These are phyloP conservation scores for Enteromius unitaeniatus DNA, from an alignment of 2,797 vertebrate species.

Conservation along the genomic window DNA sequence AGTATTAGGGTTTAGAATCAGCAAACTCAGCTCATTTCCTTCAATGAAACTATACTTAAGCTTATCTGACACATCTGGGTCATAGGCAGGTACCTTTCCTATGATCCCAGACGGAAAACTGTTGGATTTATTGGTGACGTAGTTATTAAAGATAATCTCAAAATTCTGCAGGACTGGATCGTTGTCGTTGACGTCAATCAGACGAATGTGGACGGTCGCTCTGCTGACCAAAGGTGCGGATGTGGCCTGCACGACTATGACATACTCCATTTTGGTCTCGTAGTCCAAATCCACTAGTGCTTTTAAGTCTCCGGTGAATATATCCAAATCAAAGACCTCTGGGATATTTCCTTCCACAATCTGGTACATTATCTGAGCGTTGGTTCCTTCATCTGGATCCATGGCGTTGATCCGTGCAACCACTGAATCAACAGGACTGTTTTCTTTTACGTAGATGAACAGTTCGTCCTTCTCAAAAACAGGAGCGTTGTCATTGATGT, in stretches of 20 bases:
- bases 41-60: conserved; percentile 90
- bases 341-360: conserved; percentile 96
- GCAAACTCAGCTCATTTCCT: conserved; percentile 91
- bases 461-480: conserved; percentile 94
- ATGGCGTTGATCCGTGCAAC: conserved; percentile 88
- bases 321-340: conserved; percentile 93
- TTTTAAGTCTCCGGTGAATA: conserved; percentile 92
- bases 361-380: conserved; percentile 98
- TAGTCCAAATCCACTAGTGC: conserved; percentile 94
- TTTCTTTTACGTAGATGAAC: conserved; percentile 90
- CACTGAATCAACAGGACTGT: conserved; percentile 90
- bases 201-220: conserved; percentile 89
- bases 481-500: conserved; percentile 96
- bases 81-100: conserved; percentile 92
- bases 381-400: conserved; percentile 94
- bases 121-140: conserved; percentile 95
- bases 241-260: conserved; percentile 96
- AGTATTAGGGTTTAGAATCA: conserved; percentile 87
- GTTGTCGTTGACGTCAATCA: conserved; percentile 95
- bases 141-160: conserved; percentile 99
- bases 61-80: conserved; percentile 93
- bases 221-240: conserved; percentile 95
- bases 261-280: conserved; percentile 88
- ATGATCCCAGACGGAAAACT: conserved; percentile 95
- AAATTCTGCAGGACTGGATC: conserved; percentile 88